Conservation (phyloP, 2,888 invertebrate genomes). For the Esperia sulphurella region DNA sequence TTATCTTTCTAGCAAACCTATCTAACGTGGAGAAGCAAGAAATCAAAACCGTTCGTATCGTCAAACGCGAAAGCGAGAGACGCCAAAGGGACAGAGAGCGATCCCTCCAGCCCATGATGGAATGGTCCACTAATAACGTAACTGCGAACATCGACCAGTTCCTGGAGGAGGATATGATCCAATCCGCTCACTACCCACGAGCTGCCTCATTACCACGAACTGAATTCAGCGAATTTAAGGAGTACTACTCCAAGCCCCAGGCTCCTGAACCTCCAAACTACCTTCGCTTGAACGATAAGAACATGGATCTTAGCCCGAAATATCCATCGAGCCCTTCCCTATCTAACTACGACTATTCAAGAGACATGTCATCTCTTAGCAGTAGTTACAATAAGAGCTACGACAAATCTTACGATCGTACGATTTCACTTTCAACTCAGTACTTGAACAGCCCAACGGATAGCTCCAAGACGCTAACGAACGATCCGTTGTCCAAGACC, state of each 20-base stretch:
- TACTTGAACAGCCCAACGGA: conserved; percentile 71
- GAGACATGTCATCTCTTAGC: conserved; percentile 62
- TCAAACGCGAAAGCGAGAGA: conserved; percentile 93
- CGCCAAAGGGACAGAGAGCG: conserved; percentile 90
- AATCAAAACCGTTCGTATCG: conserved; percentile 95
- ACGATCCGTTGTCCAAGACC: conserved; percentile 69
- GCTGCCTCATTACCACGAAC: conserved; percentile 77
- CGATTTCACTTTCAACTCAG: conserved; percentile 60
- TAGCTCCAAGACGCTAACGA: conserved; percentile 65
- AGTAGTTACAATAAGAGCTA: conserved; percentile 66
- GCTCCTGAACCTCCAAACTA: conserved; percentile 48
- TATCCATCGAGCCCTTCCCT: conserved; percentile 70
- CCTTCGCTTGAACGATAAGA: conserved; percentile 48
- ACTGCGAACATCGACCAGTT: conserved; percentile 70
- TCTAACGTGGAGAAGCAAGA: conserved; percentile 90
- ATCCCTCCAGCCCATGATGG: conserved; percentile 69
- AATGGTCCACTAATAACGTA: conserved; percentile 62
- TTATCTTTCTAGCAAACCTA: conserved; percentile 77
- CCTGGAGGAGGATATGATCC: conserved; percentile 67
- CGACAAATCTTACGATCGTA: conserved; percentile 59
- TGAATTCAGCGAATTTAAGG: conserved; percentile 59
- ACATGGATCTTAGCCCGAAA: conserved; percentile 67
- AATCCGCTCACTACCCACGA: conserved; percentile 52
- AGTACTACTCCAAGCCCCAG: conserved; percentile 51
- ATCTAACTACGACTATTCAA: conserved; percentile 67